A percentile compares a stretch with the other conserved stretches of the same genome.
These are phyloP conservation scores for Limnodromus scolopaceus DNA, from an alignment of 2,797 vertebrate species.

Conservation along the genomic window DNA sequence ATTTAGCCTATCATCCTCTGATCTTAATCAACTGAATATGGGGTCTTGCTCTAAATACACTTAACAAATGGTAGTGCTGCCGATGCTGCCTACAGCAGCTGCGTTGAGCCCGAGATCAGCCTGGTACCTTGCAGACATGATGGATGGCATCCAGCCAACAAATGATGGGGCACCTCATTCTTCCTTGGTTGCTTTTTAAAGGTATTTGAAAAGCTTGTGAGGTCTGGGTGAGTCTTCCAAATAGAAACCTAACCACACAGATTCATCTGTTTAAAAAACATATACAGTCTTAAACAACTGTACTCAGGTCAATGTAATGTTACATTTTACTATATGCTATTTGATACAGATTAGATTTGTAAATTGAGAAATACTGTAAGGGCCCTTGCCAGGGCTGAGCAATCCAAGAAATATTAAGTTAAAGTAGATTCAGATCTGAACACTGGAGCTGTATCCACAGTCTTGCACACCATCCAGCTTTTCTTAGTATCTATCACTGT, in stretches of 20 bases:
- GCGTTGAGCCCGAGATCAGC: not conserved
- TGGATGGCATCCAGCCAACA: not conserved
- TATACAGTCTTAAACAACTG: not conserved
- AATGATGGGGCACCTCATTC: not conserved
- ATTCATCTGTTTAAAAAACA: not conserved
- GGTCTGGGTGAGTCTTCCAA: not conserved
- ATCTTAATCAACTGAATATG: not conserved
- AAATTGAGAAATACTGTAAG: slow-evolving; percentile 7
- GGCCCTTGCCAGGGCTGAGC: not conserved
- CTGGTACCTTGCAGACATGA: not conserved
- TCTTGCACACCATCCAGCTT: slow-evolving; percentile 51
- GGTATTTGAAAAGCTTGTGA: not conserved
- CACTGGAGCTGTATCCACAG: not conserved
- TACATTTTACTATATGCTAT: not conserved
- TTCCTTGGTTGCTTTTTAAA: not conserved
- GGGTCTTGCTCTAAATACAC: not conserved
- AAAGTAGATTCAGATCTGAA: not conserved
- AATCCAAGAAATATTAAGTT: slow-evolving; percentile 36
- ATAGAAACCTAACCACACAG: not conserved
- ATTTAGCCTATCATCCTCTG: not conserved
- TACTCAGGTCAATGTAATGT: not conserved
- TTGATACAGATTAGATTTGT: slow-evolving; percentile 26
- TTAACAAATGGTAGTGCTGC: not conserved
- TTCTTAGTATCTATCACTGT: slow-evolving; percentile 41
- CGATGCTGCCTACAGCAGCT: not conserved